phyloP scores from a whole-genome alignment of 35 echinoderm and acorn worm genomes.

The Eucidaris tribuloides region DNA sequence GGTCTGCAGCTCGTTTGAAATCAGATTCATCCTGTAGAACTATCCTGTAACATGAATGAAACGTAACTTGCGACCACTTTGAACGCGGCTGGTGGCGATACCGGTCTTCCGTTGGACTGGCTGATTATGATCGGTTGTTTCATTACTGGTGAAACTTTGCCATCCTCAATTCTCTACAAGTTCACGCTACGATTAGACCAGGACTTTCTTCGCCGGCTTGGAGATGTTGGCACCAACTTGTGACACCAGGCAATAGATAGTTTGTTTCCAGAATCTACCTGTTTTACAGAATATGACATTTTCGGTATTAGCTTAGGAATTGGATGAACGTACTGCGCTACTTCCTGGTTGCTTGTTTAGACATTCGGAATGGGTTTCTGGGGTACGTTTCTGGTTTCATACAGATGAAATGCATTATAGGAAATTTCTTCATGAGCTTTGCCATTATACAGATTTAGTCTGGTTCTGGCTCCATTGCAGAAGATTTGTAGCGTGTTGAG shows the following conservation, averaged over 20 bases:
- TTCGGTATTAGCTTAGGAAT: not conserved
- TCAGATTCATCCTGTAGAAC: constrained; percentile 15
- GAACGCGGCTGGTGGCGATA: not conserved
- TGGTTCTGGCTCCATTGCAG: not conserved
- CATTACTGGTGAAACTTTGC: constrained; percentile 19
- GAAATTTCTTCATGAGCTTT: too few species aligned
- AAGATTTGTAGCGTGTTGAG: not conserved
- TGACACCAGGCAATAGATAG: constrained; percentile 21
- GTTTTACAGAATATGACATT: constrained; percentile 3
- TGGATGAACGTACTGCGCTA: not conserved
- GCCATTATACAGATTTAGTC: too few species aligned
- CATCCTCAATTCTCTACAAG: constrained; percentile 2
- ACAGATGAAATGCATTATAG: too few species aligned
- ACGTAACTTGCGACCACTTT: not conserved
- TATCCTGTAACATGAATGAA: constrained; percentile 26
- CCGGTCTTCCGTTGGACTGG: not conserved
- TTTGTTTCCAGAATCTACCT: constrained; percentile 19
- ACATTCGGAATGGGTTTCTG: too few species aligned
- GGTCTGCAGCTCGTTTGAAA: too few species aligned
- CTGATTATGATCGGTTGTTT: not conserved
- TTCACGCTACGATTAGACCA: not conserved
- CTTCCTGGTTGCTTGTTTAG: not conserved
- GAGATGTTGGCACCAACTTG: constrained; percentile 12
- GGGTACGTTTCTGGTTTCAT: too few species aligned
- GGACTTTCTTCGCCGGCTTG: not conserved